Conservation (phyloP, 2,797 vertebrate genomes). For the Karalla daura region DNA sequence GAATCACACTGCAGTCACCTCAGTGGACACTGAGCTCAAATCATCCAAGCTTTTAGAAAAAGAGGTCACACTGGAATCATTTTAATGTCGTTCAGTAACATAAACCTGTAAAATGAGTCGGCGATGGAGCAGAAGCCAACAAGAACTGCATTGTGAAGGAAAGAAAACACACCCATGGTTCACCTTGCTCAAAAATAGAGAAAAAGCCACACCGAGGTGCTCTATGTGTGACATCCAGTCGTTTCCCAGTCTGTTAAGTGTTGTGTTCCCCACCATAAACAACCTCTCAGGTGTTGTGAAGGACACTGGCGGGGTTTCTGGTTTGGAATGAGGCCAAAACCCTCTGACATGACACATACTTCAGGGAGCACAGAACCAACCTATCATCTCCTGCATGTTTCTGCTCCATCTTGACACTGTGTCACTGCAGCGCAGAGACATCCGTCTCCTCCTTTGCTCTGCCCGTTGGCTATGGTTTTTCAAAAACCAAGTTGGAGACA, state of each 20-base stretch:
- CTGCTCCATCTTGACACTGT: background rate
- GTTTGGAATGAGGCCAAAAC: constrained; percentile 25
- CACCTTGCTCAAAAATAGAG: constrained; percentile 33
- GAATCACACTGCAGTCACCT: background rate
- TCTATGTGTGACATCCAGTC: constrained; percentile 31
- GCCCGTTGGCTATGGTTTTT: constrained; percentile 22
- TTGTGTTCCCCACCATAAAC: constrained; percentile 1
- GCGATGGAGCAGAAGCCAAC: background rate
- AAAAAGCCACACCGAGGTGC: background rate
- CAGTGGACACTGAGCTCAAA: background rate
- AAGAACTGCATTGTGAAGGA: background rate
- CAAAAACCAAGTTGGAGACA: constrained; percentile 15
- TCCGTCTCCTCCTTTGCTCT: background rate
- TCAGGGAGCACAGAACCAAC: constrained; percentile 4
- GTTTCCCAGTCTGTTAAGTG: constrained; percentile 4
- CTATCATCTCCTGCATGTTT: constrained; percentile 21
- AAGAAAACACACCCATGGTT: background rate
- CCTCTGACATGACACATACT: constrained; percentile 23
- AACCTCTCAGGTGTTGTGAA: constrained; percentile 35
- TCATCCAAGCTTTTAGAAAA: background rate
- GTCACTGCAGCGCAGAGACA: constrained; percentile 12
- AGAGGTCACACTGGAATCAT: background rate
- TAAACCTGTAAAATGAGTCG: background rate
- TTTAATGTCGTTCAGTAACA: background rate
- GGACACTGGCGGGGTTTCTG: constrained; percentile 26